These are phyloP conservation scores for Cinclus mexicanus DNA, from an alignment of 2,113 vertebrate genomes.

Conservation along the genomic window DNA sequence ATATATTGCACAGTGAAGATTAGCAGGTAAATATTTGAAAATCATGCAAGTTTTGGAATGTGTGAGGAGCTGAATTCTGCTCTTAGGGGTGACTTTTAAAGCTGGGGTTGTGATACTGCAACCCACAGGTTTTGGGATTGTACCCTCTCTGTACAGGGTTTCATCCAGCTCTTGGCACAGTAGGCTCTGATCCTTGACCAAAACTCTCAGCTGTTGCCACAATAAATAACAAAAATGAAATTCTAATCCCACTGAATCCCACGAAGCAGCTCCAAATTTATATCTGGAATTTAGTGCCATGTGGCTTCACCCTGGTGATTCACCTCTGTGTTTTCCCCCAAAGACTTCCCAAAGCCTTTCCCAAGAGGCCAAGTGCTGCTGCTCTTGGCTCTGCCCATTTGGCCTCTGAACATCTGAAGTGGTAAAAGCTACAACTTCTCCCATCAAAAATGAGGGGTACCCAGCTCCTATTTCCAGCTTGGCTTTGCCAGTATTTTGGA, in stretches of 20 bases:
- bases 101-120: neutral
- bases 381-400: neutral
- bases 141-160: neutral
- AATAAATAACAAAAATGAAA: constrained; percentile 16
- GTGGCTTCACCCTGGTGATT: neutral
- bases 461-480: neutral
- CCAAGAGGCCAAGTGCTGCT: neutral
- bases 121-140: neutral
- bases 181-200: neutral
- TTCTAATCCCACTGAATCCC: neutral
- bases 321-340: neutral
- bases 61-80: neutral
- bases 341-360: neutral
- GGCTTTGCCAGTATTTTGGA: neutral
- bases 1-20: neutral
- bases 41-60: neutral
- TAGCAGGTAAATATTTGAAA: constrained; percentile 44
- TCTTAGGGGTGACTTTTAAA: neutral
- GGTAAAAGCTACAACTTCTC: neutral
- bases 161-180: neutral
- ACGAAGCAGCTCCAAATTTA: neutral
- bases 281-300: neutral
- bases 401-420: neutral
- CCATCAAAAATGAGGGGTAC: neutral
- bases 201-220: neutral